Base-by-base conservation (phyloP, 2,113 vertebrate genomes). In the Aptenodytes forsteri region DNA sequence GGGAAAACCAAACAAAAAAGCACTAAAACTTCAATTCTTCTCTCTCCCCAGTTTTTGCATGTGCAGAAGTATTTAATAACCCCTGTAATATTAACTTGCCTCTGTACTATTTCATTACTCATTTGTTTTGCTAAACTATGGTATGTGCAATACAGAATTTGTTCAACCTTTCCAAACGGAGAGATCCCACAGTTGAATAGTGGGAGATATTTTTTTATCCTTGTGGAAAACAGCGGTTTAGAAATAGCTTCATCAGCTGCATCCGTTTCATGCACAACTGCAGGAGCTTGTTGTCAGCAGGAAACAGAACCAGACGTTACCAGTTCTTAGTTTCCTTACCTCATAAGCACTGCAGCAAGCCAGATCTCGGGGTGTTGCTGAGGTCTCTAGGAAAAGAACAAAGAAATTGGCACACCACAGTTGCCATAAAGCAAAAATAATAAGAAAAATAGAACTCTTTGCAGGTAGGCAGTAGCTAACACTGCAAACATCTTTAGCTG, bases 31-130 rank as follows among this genome's bases (percentile, higher is more conserved):
- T 80, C 26, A 56, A 2, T 59, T 61, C 9, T 47, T 70, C 36
- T 73, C 7, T 66, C 7, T 50, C 12, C 3, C 1, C 1, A 2
- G 0, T 36, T 50, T 84, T 49, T 4, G 0, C 7, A 16, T 23
- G 3, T 76, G 30, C 5, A 85, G 38, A 76, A 50, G 2, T 32
- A 10, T 54, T 58, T 67, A 49, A 36, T 32, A 85, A 54, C 3
- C 1, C 14, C 6, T 4, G 5, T 16, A 16, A 10, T 61, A 36
- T 17, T 67, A 55, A 77, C 12, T 54, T 71, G 8, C n/a, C 10
- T 82, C 26, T 50, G 10, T 64, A 36, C 16, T 78, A 30, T 70
- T 62, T 77, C 1, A 16, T 76, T 61, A n/a, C 23, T 40, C 69
- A 19, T 3, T 52, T 59, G 10, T 47, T 65, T 83, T 95, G 3